Base-by-base conservation (phyloP, 2,888 invertebrate species). In the Willowsia nigromaculata region DNA sequence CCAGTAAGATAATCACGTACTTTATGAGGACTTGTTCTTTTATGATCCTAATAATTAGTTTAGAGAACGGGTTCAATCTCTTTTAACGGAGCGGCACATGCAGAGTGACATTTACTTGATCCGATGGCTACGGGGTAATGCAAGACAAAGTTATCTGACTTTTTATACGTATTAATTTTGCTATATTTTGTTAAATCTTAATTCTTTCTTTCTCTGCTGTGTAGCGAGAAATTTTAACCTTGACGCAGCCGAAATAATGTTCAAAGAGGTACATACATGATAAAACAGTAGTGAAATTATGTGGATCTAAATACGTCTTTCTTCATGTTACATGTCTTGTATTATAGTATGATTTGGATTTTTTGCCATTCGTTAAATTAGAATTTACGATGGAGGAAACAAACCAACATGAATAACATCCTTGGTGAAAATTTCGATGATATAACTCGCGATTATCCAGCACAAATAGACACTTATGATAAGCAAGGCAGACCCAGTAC, bases 241-340 rank as follows among this genome's bases (percentile, higher is more conserved):
- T 3, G 33, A 81, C 18, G 71, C 50, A 22, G 81, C 87, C 4
- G 87, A 81, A 81, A 11, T 18, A 15, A 87, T 81, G 87, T 53
- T 87, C 13, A 81, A 81, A 40, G 87, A 87, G 87, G 87, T 87
- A n/a, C n/a, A n/a, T n/a, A n/a, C 50, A 56, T 13, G n/a, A 18
- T n/a, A 74, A 43, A 33, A 3, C 25, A 62, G 9, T 62, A 27
- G 25, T 62, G n/a, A 62, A 6, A n/a, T n/a, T n/a, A n/a, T n/a
- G n/a, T n/a, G n/a, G n/a, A n/a, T n/a, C n/a, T n/a, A n/a, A n/a
- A n/a, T n/a, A n/a, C n/a, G n/a, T n/a, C n/a, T n/a, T n/a, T n/a
- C n/a, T n/a, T n/a, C 53, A 53, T n/a, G 9, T 6, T 37, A 37
- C 9, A 4, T 9, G 9, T 4, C 80, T 2, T 25, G 27, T 7